Percentiles rank a stretch among this genome's conserved stretches.
phyloP scores from a whole-genome alignment of 2,113 vertebrate genomes.

The Equus przewalskii region DNA sequence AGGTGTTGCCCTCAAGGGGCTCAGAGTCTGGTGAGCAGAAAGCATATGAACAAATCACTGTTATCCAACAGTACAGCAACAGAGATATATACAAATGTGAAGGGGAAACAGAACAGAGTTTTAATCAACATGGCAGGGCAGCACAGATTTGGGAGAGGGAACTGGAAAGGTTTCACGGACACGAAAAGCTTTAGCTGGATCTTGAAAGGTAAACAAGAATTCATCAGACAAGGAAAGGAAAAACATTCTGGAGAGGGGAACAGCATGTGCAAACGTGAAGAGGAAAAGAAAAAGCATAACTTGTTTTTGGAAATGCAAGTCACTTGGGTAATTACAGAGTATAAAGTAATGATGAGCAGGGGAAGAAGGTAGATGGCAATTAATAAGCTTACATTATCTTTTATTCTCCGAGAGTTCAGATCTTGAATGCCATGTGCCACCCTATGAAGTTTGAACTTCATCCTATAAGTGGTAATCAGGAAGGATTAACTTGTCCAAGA shows the following conservation, averaged over 20 bases:
- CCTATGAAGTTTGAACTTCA: neutral
- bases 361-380: neutral
- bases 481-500: neutral
- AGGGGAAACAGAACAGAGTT: neutral
- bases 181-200: neutral
- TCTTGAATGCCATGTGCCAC: neutral
- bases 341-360: neutral
- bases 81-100: neutral
- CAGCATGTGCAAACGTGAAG: neutral
- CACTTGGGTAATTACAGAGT: neutral
- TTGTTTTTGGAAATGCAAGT: neutral
- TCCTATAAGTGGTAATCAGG: neutral
- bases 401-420: neutral
- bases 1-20: neutral
- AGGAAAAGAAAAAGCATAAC: neutral
- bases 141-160: neutral
- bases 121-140: neutral
- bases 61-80: neutral
- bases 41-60: neutral
- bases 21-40: neutral
- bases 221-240: neutral
- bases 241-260: neutral
- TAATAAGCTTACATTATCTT: neutral
- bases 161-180: neutral
- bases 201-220: neutral